Conservation (phyloP, 2,888 invertebrate species). For the Hirtodrosophila trivittata region DNA sequence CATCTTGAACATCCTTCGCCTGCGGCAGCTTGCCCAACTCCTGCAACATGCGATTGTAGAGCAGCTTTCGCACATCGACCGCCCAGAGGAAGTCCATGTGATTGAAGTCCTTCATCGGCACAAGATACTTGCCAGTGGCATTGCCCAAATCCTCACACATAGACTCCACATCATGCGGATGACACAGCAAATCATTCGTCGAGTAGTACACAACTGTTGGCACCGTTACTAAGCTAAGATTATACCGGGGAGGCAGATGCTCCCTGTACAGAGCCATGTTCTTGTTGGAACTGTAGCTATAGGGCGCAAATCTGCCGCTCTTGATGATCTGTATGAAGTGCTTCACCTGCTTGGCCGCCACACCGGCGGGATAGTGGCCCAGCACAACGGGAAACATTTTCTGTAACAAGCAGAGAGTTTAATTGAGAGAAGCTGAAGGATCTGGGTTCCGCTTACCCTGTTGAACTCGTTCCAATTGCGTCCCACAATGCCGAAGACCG, state of each 20-base stretch:
- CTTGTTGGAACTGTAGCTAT: constrained; percentile 85
- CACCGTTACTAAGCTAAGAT: constrained; percentile 84
- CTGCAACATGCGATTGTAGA: constrained; percentile 84
- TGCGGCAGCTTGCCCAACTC: constrained; percentile 63
- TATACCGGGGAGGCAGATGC: constrained; percentile 85
- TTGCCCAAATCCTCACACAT: constrained; percentile 79
- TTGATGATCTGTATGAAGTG: constrained; percentile 86
- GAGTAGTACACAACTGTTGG: constrained; percentile 86
- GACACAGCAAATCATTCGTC: constrained; percentile 86
- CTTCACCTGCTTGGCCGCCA: constrained; percentile 86
- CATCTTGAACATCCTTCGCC: constrained; percentile 27
- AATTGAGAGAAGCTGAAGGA: not conserved
- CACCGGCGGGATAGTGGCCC: constrained; percentile 87
- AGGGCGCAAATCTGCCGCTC: constrained; percentile 84
- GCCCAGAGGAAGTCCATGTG: constrained; percentile 89
- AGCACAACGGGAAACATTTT: constrained; percentile 87
- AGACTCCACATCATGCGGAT: constrained; percentile 81
- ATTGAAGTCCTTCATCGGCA: constrained; percentile 85
- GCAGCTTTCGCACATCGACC: constrained; percentile 84
- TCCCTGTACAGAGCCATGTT: constrained; percentile 85
- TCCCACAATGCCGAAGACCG: constrained; percentile 82
- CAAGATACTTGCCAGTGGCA: constrained; percentile 84
- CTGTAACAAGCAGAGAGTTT: constrained; percentile 71
- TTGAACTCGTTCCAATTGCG: constrained; percentile 82
- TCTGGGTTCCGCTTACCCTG: constrained; percentile 60